Percentiles rank a stretch among this genome's conserved stretches.
These are phyloP conservation scores for Eubasilissa splendida DNA, from an alignment of 2,888 invertebrate species.

Conservation along the genomic window DNA sequence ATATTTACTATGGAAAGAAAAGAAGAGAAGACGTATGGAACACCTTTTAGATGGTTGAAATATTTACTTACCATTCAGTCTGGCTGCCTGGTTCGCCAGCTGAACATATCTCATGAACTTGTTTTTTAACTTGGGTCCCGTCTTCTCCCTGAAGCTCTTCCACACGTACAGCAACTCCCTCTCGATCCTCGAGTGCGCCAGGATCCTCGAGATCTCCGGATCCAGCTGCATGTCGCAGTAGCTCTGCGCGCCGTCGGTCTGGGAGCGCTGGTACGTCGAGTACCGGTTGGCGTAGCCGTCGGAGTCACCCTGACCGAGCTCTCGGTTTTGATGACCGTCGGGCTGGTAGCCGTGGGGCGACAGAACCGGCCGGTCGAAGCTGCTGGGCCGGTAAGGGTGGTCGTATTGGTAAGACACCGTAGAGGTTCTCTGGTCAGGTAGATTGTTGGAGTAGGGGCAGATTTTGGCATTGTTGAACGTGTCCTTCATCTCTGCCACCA, in stretches of 20 bases:
- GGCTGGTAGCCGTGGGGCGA: constrained; percentile 27
- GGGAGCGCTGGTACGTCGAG: constrained; percentile 24
- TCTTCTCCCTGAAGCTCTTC: constrained; percentile 86
- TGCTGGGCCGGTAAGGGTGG: constrained; percentile 36
- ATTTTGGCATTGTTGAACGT: constrained; percentile 81
- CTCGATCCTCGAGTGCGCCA: constrained; percentile 82
- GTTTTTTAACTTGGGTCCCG: constrained; percentile 83
- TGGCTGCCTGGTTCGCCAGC: constrained; percentile 85
- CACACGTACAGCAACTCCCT: constrained; percentile 84
- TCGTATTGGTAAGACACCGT: not conserved
- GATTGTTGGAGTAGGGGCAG: constrained; percentile 76
- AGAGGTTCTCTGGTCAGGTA: not conserved
- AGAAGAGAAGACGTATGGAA: no score
- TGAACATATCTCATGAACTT: constrained; percentile 85
- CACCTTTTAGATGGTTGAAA: no score
- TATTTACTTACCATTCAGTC: constrained; percentile 75
- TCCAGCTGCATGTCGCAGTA: constrained; percentile 77
- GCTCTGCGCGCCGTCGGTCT: constrained; percentile 61
- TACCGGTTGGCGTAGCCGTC: constrained; percentile 22
- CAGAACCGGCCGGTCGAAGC: not conserved
- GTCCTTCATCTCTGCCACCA: constrained; percentile 86
- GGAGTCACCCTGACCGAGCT: constrained; percentile 30
- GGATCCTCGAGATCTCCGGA: constrained; percentile 76
- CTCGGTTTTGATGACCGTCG: constrained; percentile 45
- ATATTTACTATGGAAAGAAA: no score